Base-by-base conservation (phyloP, 2,113 vertebrate genomes). In the Mastomys coucha region DNA sequence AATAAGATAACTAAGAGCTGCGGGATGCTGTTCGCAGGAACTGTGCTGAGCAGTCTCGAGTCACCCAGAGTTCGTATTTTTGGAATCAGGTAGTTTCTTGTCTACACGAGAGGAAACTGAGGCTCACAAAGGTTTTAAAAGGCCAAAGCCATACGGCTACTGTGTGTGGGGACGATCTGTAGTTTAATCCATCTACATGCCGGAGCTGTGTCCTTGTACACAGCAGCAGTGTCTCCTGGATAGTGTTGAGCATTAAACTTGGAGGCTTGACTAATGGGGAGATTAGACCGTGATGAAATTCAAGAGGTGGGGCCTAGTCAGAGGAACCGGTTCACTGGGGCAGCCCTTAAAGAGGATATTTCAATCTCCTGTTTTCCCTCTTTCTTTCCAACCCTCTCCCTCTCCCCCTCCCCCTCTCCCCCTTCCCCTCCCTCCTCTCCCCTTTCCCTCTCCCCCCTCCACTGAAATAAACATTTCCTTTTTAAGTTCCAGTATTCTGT, bases 401-500 rank as follows among this genome's bases (percentile, higher is more conserved):
- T 24, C 60, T 67, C 26, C 8, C 5, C 31, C 82, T 65, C 39
- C 20, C 39, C 31, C 58, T 17, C 2, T 51, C n/a, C 24, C 22
- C 6, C 73, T 9, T 11, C 8, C 20, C 49, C 33, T 58, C 11
- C 24, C 24, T 28, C 33, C 4, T n/a, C 78, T 36, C 31, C 10
- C 58, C 42, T 28, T 7, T 49, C 6, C 42, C 6, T 2, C 51
- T 7, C 0, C 63, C 28, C 85, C 45, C 26, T 86, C 16, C 20
- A 5, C 84, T 49, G 31, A 86, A 86, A 31, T 49, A 86, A 86
- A 88, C 67, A 70, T 36, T 24, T 53, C 85, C 85, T 88, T 88
- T 88, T 88, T 26, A 69, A 70, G 65, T 53, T 53, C 65, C 33
- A 22, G 67, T n/a, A 16, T 86, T 36, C 51, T 51, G 17, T 49